Percentiles rank a stretch among this genome's conserved stretches.
phyloP scores from a whole-genome alignment of 2,113 vertebrate species.

The Lonchura striata region DNA sequence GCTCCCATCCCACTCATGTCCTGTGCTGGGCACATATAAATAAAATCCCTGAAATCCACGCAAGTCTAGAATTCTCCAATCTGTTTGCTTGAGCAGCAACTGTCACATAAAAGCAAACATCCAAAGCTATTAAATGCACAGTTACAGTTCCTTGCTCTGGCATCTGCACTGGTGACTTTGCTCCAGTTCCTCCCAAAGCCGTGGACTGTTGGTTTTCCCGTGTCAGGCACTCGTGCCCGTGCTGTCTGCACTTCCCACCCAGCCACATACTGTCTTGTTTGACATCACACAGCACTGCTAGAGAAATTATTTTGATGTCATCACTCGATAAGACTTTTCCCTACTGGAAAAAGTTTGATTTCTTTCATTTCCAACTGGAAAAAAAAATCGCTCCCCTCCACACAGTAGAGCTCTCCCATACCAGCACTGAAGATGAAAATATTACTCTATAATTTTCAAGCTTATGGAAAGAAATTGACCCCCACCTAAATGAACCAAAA shows the following conservation, averaged over 20 bases:
- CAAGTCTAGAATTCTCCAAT: constrained; percentile 38
- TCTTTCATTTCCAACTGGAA: background rate
- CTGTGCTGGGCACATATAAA: background rate
- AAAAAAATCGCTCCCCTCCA: background rate
- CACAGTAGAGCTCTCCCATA: background rate
- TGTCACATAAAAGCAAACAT: constrained; percentile 25
- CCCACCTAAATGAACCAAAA: background rate
- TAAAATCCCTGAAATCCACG: background rate
- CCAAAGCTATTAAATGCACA: constrained; percentile 23
- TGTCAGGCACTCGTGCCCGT: background rate
- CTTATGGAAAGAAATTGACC: background rate
- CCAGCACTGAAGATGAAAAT: background rate
- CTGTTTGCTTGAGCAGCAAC: constrained; percentile 48
- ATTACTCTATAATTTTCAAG: background rate
- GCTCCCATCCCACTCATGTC: background rate
- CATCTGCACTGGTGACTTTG: constrained; percentile 54
- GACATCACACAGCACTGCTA: background rate
- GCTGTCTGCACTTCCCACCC: background rate
- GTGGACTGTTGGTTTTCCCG: background rate
- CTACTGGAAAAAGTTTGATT: background rate
- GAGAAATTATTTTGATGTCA: background rate
- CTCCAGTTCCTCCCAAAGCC: background rate
- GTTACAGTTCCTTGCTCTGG: background rate
- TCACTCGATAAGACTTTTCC: background rate
- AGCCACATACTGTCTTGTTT: background rate